Evolutionary conservation across 2,888 invertebrate species (phyloP), one percentile per base, ranked within the genome.

Genomic region (Cryptocheilus praepositus): DNA sequence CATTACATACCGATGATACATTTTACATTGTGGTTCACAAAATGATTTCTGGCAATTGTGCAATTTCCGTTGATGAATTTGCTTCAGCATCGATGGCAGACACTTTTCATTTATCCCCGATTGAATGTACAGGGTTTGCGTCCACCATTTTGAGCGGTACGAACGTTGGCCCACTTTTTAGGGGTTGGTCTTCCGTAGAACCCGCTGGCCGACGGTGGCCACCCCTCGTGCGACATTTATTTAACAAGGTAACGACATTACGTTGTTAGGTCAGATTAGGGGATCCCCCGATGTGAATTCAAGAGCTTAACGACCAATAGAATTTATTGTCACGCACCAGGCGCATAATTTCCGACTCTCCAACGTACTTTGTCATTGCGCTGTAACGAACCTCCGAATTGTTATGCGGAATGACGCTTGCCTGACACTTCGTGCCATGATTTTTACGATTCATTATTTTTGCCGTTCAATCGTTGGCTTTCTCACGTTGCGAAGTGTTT

Each of bases 201-300:
- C 73, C 68, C 67, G 73, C 68, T 68, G 70, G 73, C 78, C 44
- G 69, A 64, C 74, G 71, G 70, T 71, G 69, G 71, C 74, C 80
- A 76, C 79, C 83, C 85, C 79, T 80, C 74, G 72, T 73, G 74
- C 79, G 82, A 86, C 86, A 83, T 86, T 86, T 86, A 84, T 85
- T 86, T 83, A 86, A 85, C 85, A 83, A 85, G 81, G 84, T 86
- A 85, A 85, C 83, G 82, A 83, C 76, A 81, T 86, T 84, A 84
- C 70, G 74, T 84, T 72, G 85, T 85, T 85, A 83, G 74, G 73
- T 72, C 71, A 73, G 74, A 85, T 86, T 85, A 85, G 84, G 83
- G 83, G 84, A 79, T 81, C 81, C 81, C 84, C 81, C 66, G 73
- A 74, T 67, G 77, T 61, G 77, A 78, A 78, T 63, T 79, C 77